These are phyloP conservation scores for Silurus aristotelis DNA, from an alignment of 2,797 vertebrate genomes.

Conservation along the genomic window DNA sequence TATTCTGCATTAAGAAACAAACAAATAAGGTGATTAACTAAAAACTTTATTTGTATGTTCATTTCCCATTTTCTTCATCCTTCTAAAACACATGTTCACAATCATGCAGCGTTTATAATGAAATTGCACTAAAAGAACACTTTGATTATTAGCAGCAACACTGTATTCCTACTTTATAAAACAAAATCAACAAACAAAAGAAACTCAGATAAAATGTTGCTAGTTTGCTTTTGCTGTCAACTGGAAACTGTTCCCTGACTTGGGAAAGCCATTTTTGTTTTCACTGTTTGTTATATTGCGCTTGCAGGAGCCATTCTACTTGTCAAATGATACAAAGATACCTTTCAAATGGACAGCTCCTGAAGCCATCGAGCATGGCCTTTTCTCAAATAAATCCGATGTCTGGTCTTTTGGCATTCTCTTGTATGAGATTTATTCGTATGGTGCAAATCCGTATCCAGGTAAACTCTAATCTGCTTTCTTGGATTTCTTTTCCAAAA, in stretches of 20 bases:
- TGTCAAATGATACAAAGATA: slow-evolving; percentile 61
- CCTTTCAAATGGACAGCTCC: slow-evolving; percentile 77
- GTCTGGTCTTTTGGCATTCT: slow-evolving; percentile 77
- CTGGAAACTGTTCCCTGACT: neutral
- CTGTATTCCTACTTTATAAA: neutral
- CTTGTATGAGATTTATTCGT: slow-evolving; percentile 72
- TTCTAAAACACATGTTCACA: neutral
- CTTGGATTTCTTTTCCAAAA: neutral
- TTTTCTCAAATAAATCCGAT: slow-evolving; percentile 72
- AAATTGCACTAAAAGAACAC: neutral
- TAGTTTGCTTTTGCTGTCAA: neutral
- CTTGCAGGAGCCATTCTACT: slow-evolving; percentile 68
- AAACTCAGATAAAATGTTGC: neutral
- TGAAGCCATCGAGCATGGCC: slow-evolving; percentile 65
- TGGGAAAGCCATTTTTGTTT: neutral
- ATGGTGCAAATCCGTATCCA: slow-evolving; percentile 72
- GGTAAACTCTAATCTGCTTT: slow-evolving; percentile 51
- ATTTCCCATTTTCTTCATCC: neutral
- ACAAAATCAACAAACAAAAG: neutral
- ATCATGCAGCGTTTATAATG: neutral
- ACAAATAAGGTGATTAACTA: neutral
- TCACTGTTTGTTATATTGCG: neutral
- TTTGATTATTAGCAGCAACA: neutral
- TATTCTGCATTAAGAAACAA: neutral
- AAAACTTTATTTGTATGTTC: neutral